phyloP scores from a whole-genome alignment of 2,888 invertebrate species.

The Tinea semifulvella region DNA sequence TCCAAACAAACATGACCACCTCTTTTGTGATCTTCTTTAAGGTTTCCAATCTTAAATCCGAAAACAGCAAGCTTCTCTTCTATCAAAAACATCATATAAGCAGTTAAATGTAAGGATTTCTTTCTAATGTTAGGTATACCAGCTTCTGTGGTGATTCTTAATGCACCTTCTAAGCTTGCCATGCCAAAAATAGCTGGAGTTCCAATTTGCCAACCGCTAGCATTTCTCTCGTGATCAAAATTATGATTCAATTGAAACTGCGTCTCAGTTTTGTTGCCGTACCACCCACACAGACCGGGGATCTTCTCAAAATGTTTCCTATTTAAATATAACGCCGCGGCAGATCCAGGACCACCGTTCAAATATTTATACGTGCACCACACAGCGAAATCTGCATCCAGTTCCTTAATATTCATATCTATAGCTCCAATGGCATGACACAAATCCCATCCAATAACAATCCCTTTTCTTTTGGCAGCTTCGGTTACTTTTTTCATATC shows the following conservation, averaged over 20 bases:
- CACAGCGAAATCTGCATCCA: constrained; percentile 47
- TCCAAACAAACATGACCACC: constrained; percentile 48
- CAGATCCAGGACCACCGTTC: constrained; percentile 48
- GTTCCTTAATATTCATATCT: constrained; percentile 38
- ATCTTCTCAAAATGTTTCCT: constrained; percentile 37
- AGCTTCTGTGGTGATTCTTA: constrained; percentile 40
- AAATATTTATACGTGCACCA: constrained; percentile 57
- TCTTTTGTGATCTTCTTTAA: constrained; percentile 34
- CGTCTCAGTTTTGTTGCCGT: constrained; percentile 38
- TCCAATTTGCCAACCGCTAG: constrained; percentile 48
- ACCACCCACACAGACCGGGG: constrained; percentile 49
- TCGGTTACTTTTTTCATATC: constrained; percentile 40
- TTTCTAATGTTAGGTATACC: constrained; percentile 38
- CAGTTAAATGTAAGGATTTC: constrained; percentile 48
- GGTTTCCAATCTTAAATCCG: constrained; percentile 42
- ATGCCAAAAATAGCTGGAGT: constrained; percentile 40
- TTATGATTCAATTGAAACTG: constrained; percentile 41
- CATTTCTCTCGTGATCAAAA: constrained; percentile 44
- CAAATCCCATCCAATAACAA: constrained; percentile 49
- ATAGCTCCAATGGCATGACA: constrained; percentile 44
- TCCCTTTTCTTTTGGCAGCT: constrained; percentile 36
- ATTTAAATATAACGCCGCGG: constrained; percentile 43
- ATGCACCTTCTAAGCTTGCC: constrained; percentile 43
- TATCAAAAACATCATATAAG: constrained; percentile 44
- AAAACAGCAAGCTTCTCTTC: constrained; percentile 33